Percentiles rank a stretch among this genome's conserved stretches.
phyloP scores from a whole-genome alignment of 2,797 vertebrate genomes.

The Natrix natrix region DNA sequence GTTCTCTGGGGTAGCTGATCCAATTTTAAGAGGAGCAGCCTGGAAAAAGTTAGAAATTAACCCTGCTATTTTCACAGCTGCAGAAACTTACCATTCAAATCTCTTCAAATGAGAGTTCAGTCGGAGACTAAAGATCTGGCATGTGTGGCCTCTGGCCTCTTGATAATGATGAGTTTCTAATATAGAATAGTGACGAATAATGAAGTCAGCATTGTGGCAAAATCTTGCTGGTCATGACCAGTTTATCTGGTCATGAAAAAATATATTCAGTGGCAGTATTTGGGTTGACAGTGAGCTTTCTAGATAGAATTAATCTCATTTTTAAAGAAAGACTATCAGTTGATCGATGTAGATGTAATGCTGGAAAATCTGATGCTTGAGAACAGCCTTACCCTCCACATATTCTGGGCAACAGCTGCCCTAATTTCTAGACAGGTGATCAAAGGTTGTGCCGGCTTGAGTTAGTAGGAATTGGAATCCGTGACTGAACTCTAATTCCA shows the following conservation, averaged over 20 bases:
- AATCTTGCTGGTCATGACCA: neutral
- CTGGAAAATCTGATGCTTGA: neutral
- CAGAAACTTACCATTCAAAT: neutral
- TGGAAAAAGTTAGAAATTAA: neutral
- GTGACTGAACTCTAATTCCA: neutral
- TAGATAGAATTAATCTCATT: neutral
- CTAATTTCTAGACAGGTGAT: neutral
- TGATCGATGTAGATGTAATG: neutral
- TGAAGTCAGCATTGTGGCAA: neutral
- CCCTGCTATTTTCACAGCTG: neutral
- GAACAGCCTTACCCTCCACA: neutral
- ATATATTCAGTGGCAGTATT: neutral
- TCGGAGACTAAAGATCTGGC: neutral
- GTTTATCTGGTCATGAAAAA: neutral
- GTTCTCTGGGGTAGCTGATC: neutral
- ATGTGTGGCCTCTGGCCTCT: neutral
- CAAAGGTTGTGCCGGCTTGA: neutral
- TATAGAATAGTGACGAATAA: neutral
- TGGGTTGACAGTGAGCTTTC: neutral
- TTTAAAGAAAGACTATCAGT: neutral
- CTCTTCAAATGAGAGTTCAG: neutral
- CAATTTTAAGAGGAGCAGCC: neutral
- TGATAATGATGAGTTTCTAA: constrained; percentile 7
- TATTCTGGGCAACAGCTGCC: neutral
- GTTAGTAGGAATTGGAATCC: neutral